phyloP scores from a whole-genome alignment of 2,888 invertebrate genomes.

The Eupeodes latifasciatus region DNA sequence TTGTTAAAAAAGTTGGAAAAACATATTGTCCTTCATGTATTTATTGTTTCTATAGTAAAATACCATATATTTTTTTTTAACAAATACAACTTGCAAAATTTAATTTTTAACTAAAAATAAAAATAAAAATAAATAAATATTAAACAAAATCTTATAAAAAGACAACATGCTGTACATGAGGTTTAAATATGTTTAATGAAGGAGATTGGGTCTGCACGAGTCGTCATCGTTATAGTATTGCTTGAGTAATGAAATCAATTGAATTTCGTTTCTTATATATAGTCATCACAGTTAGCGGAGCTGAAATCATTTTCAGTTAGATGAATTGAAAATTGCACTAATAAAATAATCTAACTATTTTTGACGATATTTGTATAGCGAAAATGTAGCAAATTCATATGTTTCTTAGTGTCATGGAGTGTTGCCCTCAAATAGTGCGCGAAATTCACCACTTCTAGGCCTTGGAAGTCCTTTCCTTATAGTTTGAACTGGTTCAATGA shows the following conservation, averaged over 20 bases:
- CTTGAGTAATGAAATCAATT: constrained; percentile 79
- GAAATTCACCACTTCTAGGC: constrained; percentile 84
- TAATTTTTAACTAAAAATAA: constrained; percentile 78
- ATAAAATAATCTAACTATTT: constrained; percentile 81
- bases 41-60: constrained; percentile 84
- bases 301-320: constrained; percentile 84
- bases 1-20: constrained; percentile 54
- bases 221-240: constrained; percentile 79
- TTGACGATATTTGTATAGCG: constrained; percentile 79
- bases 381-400: constrained; percentile 74
- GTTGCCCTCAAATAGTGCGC: constrained; percentile 84
- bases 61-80: constrained; percentile 82
- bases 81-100: constrained; percentile 81
- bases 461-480: constrained; percentile 84
- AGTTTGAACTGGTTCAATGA: constrained; percentile 83
- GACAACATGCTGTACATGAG: constrained; percentile 80
- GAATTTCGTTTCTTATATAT: constrained; percentile 84
- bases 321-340: constrained; percentile 81
- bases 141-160: constrained; percentile 79
- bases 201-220: constrained; percentile 78
- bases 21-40: constrained; percentile 84
- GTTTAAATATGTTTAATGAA: constrained; percentile 77
- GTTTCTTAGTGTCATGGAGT: constrained; percentile 84
- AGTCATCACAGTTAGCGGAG: constrained; percentile 85
- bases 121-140: constrained; percentile 77